A percentile compares a stretch with the other conserved stretches of the same genome.
Conservation (phyloP, 2,888 invertebrate species). For the Fragum whitleyi region DNA sequence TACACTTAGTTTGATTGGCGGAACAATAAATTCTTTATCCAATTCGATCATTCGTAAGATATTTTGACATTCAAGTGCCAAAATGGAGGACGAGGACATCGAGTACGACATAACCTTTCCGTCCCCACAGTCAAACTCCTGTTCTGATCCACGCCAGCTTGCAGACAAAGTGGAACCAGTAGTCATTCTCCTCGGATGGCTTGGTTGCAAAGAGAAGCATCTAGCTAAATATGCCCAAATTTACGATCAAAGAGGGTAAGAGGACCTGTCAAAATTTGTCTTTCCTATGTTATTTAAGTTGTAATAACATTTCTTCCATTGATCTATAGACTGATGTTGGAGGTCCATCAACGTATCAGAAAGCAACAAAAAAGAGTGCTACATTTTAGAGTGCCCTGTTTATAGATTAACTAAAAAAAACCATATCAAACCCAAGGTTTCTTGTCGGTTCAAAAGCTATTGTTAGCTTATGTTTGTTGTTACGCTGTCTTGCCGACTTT, state of each 20-base stretch:
- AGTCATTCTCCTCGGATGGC: conserved; percentile 92
- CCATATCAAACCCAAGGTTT: no score
- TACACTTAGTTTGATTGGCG: conserved; percentile 3
- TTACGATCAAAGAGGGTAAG: conserved; percentile 91
- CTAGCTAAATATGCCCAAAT: conserved; percentile 92
- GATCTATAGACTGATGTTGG: no score
- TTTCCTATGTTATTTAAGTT: neutral
- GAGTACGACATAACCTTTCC: conserved; percentile 81
- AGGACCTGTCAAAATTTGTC: neutral
- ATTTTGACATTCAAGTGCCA: conserved; percentile 37
- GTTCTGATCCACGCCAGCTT: conserved; percentile 45
- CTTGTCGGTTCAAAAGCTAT: no score
- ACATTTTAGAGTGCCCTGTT: no score
- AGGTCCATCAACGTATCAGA: no score
- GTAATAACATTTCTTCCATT: no score
- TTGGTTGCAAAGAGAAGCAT: conserved; percentile 92
- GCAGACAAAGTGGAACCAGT: conserved; percentile 86
- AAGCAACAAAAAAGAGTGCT: no score
- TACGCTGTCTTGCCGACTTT: no score
- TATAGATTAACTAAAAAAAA: no score
- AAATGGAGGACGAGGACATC: conserved; percentile 76
- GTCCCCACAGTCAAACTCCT: conserved; percentile 55
- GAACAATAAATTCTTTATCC: neutral
- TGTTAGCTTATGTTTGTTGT: no score
- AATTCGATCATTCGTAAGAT: conserved; percentile 20